Evolutionary conservation across 2,113 vertebrate species (phyloP).

Genomic region (Chaenogobius annularis): DNA sequence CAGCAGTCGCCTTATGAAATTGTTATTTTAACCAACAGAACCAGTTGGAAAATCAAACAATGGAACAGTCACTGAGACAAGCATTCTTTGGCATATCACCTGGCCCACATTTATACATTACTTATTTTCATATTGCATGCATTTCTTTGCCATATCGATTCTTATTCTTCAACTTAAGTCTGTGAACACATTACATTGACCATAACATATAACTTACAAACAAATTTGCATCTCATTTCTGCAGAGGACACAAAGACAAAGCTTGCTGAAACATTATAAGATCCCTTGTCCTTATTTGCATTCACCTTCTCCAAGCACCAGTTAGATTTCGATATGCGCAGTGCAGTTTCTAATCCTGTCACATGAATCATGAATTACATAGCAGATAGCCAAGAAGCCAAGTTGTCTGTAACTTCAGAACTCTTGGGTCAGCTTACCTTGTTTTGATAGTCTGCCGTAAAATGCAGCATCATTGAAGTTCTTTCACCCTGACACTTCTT

Average conservation of each 20-base stretch:
- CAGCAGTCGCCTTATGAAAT: too few species aligned
- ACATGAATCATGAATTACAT: conserved; percentile 58
- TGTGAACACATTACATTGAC: background rate
- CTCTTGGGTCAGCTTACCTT: conserved; percentile 75
- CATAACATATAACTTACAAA: background rate
- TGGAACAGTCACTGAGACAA: too few species aligned
- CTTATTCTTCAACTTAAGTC: background rate
- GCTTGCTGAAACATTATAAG: background rate
- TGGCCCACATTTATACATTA: background rate
- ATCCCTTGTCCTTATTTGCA: background rate
- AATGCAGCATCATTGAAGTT: conserved; percentile 67
- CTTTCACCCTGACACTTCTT: conserved; percentile 49
- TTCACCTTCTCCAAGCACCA: background rate
- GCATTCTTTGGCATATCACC: too few species aligned
- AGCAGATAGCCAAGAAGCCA: conserved; percentile 36
- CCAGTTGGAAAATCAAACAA: too few species aligned
- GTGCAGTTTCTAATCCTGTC: conserved; percentile 32
- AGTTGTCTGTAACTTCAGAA: conserved; percentile 60
- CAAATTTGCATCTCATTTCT: background rate
- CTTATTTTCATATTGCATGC: background rate
- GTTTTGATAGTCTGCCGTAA: conserved; percentile 72
- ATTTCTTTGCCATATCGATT: background rate
- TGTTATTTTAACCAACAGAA: too few species aligned
- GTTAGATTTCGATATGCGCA: conserved; percentile 13
- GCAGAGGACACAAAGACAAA: background rate